phyloP scores from a whole-genome alignment of 2,888 invertebrate genomes.

The Sepioteuthis lessoniana region DNA sequence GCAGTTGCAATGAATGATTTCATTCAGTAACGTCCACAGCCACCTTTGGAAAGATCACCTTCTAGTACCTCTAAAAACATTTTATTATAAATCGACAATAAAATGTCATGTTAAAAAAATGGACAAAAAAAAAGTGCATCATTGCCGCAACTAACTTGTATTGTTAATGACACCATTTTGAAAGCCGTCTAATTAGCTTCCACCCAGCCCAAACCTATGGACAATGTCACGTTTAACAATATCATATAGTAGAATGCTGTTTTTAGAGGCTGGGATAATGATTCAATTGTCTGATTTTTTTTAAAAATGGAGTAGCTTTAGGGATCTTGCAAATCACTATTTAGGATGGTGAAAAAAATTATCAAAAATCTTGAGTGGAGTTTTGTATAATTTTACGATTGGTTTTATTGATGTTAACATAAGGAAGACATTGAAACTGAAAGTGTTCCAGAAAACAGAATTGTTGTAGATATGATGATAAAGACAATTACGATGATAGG shows the following conservation, averaged over 20 bases:
- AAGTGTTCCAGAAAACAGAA: neutral
- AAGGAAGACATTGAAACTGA: neutral
- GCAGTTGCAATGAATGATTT: no score
- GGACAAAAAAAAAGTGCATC: neutral
- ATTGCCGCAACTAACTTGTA: neutral
- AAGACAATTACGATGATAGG: neutral
- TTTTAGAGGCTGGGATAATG: neutral
- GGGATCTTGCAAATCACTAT: conserved; percentile 20
- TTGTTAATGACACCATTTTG: neutral
- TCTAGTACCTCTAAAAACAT: no score
- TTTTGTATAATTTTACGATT: neutral
- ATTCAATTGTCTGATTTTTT: neutral
- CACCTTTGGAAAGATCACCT: no score
- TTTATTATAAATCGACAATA: neutral
- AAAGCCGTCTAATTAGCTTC: neutral
- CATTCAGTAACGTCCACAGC: no score
- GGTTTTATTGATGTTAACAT: neutral
- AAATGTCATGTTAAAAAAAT: neutral
- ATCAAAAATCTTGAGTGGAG: neutral
- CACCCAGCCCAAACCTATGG: neutral
- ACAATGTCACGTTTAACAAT: neutral
- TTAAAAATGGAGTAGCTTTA: neutral
- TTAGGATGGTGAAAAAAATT: neutral
- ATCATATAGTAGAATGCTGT: neutral
- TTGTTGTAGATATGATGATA: neutral